Percentiles rank a stretch among this genome's conserved stretches.
Conservation (phyloP, 2,888 invertebrate species). For the Gryllus longicercus region DNA sequence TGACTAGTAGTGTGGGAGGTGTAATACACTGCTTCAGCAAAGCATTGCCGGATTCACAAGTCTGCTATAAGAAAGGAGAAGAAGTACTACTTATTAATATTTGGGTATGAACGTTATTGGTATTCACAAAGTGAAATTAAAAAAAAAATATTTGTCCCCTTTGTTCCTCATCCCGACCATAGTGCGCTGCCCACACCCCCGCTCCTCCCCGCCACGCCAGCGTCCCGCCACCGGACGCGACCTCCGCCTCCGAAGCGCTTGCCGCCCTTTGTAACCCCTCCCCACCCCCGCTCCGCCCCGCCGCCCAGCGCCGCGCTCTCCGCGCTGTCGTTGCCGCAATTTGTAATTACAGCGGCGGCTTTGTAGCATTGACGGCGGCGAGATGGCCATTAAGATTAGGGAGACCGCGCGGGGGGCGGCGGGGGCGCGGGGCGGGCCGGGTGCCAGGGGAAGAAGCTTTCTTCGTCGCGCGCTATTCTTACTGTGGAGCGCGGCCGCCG, state of each 20-base stretch:
- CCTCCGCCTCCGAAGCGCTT: neutral
- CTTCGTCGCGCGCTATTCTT: conserved; percentile 1
- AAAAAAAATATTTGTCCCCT: too few relatives aligned
- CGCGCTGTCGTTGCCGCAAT: conserved; percentile 17
- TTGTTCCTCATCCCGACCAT: too few relatives aligned
- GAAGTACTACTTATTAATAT: too few relatives aligned
- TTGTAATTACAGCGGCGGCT: conserved; percentile 17
- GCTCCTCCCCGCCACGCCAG: too few relatives aligned
- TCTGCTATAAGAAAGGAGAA: too few relatives aligned
- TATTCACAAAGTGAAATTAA: too few relatives aligned
- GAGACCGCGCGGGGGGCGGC: neutral
- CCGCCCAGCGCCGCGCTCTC: neutral
- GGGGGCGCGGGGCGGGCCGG: neutral
- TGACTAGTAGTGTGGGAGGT: too few relatives aligned
- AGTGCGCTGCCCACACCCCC: too few relatives aligned
- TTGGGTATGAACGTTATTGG: too few relatives aligned
- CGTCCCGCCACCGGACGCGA: neutral
- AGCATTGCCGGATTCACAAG: too few relatives aligned
- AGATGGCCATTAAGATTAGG: conserved; percentile 8
- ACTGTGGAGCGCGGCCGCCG: neutral
- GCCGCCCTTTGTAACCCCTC: neutral
- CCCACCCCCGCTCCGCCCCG: neutral
- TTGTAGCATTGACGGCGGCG: neutral
- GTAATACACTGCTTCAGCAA: too few relatives aligned
- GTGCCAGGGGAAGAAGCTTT: neutral